phyloP scores from a whole-genome alignment of 2,888 invertebrate species.

The Blastobasis adustella region DNA sequence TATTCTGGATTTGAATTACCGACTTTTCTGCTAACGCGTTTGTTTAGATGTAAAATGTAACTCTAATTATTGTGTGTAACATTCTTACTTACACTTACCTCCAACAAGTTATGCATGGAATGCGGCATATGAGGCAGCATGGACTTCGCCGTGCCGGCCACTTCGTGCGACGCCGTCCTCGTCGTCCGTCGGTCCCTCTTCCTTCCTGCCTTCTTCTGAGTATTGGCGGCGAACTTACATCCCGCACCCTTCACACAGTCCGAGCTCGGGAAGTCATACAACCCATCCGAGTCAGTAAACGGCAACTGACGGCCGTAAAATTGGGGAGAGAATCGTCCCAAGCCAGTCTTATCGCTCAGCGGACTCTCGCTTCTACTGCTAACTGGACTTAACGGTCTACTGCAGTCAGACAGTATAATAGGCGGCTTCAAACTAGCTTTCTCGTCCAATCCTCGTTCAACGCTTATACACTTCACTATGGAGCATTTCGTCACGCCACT shows the following conservation, averaged over 20 bases:
- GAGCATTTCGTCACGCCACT: constrained; percentile 68
- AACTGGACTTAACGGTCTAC: constrained; percentile 80
- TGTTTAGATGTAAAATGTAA: no score
- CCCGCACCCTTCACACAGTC: constrained; percentile 77
- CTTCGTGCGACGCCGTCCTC: constrained; percentile 64
- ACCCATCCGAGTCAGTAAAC: constrained; percentile 86
- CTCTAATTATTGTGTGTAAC: no score
- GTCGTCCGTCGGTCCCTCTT: constrained; percentile 77
- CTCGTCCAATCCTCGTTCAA: constrained; percentile 71
- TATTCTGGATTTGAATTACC: no score
- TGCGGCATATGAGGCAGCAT: constrained; percentile 71
- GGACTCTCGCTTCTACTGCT: constrained; percentile 88
- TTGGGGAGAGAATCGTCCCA: constrained; percentile 81
- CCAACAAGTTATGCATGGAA: constrained; percentile 75
- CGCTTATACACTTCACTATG: constrained; percentile 72
- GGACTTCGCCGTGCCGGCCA: constrained; percentile 66
- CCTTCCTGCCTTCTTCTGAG: constrained; percentile 77
- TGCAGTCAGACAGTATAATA: constrained; percentile 74
- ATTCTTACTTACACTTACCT: constrained; percentile 47
- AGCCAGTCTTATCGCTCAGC: constrained; percentile 81
- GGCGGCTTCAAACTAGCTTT: constrained; percentile 58
- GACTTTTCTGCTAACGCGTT: no score
- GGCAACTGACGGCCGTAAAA: constrained; percentile 82
- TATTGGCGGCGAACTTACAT: constrained; percentile 59
- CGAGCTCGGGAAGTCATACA: constrained; percentile 87